These are phyloP conservation scores for Nibea coibor DNA, from an alignment of 2,113 vertebrate species.

Conservation along the genomic window DNA sequence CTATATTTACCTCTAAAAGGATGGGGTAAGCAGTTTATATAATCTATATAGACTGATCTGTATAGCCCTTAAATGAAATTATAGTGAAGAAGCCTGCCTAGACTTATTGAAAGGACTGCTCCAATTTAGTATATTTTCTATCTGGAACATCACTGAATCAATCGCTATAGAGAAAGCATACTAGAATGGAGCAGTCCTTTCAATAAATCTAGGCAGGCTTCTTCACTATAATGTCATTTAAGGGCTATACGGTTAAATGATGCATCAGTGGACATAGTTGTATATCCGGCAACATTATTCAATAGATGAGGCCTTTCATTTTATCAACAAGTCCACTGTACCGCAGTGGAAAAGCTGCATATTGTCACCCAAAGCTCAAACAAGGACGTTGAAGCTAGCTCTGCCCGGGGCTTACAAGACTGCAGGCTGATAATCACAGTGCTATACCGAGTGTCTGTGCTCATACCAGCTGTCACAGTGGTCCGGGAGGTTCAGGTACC, in stretches of 20 bases:
- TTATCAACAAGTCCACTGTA: background rate
- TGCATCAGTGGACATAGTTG: background rate
- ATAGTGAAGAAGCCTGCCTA: background rate
- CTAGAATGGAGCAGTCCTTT: background rate
- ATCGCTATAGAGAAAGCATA: background rate
- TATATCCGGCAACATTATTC: background rate
- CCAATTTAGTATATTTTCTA: background rate
- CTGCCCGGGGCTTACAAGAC: slow-evolving; percentile 16
- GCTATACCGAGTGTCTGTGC: slow-evolving; percentile 10
- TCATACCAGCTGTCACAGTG: background rate
- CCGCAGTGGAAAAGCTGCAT: slow-evolving; percentile 2
- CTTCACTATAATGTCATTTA: background rate
- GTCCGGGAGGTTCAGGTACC: background rate
- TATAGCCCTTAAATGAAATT: background rate
- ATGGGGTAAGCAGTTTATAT: no score
- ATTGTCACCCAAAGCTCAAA: slow-evolving; percentile 10
- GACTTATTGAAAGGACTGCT: no score
- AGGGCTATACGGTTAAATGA: background rate
- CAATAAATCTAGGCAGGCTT: background rate
- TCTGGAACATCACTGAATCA: no score
- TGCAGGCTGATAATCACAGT: slow-evolving; percentile 21
- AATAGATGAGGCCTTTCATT: background rate
- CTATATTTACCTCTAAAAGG: no score
- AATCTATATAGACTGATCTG: no score
- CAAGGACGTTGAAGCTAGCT: slow-evolving; percentile 28